A percentile compares a stretch with the other conserved stretches of the same genome.
Conservation (phyloP, 1,140 invertebrate species). For the Aphelenchoides besseyi region DNA sequence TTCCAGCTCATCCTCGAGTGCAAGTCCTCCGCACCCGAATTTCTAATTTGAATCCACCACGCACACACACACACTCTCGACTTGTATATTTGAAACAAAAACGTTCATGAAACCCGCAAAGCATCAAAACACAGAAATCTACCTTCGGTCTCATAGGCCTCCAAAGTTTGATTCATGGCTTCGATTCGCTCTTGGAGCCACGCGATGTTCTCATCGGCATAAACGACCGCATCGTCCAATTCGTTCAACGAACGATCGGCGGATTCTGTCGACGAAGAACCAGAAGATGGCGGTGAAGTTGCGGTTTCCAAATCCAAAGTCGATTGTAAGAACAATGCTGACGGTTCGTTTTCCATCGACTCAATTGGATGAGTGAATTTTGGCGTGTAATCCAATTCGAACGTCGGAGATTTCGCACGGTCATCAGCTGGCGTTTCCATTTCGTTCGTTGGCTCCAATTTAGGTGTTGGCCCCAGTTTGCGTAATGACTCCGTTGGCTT, state of each 20-base stretch:
- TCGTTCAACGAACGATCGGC: background rate
- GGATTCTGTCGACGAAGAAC: background rate
- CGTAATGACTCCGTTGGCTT: background rate
- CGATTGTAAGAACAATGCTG: background rate
- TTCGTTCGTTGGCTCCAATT: background rate
- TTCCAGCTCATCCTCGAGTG: background rate
- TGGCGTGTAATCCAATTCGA: background rate
- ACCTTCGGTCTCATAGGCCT: background rate
- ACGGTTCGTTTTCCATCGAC: background rate
- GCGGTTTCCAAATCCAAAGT: background rate
- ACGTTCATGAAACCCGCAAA: background rate
- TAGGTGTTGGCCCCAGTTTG: background rate
- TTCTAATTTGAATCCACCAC: background rate
- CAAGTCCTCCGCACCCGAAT: background rate
- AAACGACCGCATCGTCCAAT: background rate
- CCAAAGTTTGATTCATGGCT: conserved; percentile 15
- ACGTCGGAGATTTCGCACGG: background rate
- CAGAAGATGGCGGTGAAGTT: background rate
- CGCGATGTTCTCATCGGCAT: conserved; percentile 1
- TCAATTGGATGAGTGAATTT: background rate
- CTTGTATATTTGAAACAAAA: background rate
- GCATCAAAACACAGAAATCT: background rate
- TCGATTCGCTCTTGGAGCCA: conserved; percentile 8
- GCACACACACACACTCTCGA: background rate
- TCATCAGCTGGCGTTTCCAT: background rate